A percentile compares a stretch with the other conserved stretches of the same genome.
Conservation (phyloP, 1,140 invertebrate genomes). For the Heterodera carotae region DNA sequence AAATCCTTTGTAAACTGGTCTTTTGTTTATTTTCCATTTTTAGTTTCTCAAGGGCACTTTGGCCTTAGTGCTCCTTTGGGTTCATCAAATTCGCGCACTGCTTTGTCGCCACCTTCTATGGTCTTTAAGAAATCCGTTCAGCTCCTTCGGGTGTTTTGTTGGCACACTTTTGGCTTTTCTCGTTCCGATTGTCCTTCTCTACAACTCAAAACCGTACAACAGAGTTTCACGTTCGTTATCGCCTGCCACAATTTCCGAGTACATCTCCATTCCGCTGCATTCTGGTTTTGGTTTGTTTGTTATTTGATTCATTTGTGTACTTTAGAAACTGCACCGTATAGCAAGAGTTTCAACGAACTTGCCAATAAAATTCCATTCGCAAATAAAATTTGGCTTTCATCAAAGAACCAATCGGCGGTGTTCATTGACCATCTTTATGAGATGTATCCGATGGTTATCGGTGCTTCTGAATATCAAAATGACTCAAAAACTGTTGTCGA, state of each 20-base stretch:
- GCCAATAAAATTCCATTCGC: background rate
- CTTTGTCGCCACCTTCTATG: background rate
- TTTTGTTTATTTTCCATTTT: background rate
- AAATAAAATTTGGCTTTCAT: background rate
- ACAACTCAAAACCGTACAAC: background rate
- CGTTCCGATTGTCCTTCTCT: background rate
- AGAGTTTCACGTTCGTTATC: background rate
- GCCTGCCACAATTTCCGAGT: background rate
- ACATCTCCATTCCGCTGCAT: background rate
- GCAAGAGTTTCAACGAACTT: background rate
- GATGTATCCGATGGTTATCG: constrained; percentile 41
- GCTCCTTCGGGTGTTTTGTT: background rate
- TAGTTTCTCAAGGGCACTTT: background rate
- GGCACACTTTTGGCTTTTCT: background rate
- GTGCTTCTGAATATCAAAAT: constrained; percentile 34
- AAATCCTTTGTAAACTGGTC: no score
- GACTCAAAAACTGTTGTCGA: constrained; percentile 14
- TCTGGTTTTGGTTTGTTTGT: background rate
- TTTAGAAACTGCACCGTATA: background rate
- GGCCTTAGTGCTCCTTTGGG: background rate
- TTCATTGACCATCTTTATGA: constrained; percentile 3
- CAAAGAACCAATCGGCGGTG: background rate
- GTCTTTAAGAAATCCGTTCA: background rate
- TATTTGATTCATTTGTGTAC: no score
- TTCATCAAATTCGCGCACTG: background rate